phyloP scores from a whole-genome alignment of 2,113 vertebrate species.

The Alethe castanea region DNA sequence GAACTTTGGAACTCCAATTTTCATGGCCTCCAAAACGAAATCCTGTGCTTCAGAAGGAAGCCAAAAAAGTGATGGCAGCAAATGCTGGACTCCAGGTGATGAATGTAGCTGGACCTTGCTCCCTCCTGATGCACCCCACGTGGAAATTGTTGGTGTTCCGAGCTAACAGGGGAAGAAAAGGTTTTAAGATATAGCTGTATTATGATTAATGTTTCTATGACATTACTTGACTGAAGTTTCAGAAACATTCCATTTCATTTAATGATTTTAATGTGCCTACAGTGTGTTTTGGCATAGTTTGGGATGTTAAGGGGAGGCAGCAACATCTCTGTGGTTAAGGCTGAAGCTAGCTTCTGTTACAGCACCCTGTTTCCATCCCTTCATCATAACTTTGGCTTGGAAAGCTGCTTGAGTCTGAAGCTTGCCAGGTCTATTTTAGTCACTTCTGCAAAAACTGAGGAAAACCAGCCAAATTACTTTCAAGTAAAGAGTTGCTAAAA shows the following conservation, averaged over 20 bases:
- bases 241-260: not conserved
- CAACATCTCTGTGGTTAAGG: not conserved
- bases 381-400: not conserved
- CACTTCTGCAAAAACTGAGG: not conserved
- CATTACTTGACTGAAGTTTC: not conserved
- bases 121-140: not conserved
- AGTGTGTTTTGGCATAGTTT: slow-evolving; percentile 11
- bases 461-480: slow-evolving; percentile 14
- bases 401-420: not conserved
- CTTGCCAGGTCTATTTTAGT: slow-evolving; percentile 18
- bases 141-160: not conserved
- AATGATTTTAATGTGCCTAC: not conserved
- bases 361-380: not conserved
- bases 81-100: not conserved
- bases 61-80: not conserved
- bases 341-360: not conserved
- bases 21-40: not conserved
- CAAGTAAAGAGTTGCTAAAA: not conserved
- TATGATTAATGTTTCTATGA: not conserved
- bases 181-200: not conserved
- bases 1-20: not conserved
- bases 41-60: not conserved
- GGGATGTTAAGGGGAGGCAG: not conserved
- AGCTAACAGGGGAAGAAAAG: not conserved
- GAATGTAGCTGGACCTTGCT: not conserved